These are phyloP conservation scores for Cydia amplana DNA, from an alignment of 1,140 invertebrate genomes.

Conservation along the genomic window DNA sequence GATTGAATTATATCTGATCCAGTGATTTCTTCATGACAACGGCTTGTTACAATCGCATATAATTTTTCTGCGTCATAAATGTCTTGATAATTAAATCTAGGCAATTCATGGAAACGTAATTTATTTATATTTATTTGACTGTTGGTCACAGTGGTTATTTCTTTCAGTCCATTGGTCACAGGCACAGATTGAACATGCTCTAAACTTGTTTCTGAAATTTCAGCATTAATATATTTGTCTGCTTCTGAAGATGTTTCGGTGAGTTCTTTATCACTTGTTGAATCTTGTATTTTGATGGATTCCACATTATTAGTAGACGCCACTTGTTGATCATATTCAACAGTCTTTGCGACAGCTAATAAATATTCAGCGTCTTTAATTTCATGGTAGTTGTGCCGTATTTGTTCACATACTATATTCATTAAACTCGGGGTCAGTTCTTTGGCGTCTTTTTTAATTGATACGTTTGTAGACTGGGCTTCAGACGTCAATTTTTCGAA, in stretches of 20 bases:
- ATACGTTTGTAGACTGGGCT: neutral
- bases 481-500: neutral
- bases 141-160: neutral
- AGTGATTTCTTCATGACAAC: conserved; percentile 5
- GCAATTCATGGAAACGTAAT: conserved; percentile 39
- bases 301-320: neutral
- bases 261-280: neutral
- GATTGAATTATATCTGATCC: neutral
- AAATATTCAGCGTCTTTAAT: conserved; percentile 29
- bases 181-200: neutral
- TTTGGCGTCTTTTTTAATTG: neutral
- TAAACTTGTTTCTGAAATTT: neutral
- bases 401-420: neutral
- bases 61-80: conserved; percentile 47
- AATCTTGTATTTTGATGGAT: neutral
- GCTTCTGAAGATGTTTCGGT: neutral
- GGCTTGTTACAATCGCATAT: conserved; percentile 33
- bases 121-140: conserved; percentile 19
- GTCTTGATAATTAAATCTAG: conserved; percentile 48
- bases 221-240: neutral
- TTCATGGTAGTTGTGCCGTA: neutral
- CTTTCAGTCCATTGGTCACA: conserved; percentile 6
- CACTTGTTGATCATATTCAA: neutral
- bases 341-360: conserved; percentile 3
- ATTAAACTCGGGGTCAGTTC: neutral